Evolutionary conservation across 1,140 invertebrate genomes (phyloP), one percentile per base, ranked within the genome.

Genomic region (Argopecten irradians): DNA sequence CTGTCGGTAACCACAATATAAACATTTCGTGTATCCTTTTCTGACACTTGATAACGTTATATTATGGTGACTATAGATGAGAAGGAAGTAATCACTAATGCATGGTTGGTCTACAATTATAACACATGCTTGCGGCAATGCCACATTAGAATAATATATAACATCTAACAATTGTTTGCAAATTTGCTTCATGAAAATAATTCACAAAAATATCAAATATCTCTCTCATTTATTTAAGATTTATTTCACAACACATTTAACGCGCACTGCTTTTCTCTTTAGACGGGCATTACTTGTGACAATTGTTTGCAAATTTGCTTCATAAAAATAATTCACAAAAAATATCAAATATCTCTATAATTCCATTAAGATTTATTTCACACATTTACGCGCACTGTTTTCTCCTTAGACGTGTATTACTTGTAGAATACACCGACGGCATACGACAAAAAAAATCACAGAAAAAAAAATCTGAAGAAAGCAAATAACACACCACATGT

Each of bases 181-280:
- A 71, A 71, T 28, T 71, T 28, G 55, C n/a, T 28, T 71, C 55
- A 71, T 71, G 22, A 71, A 71, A 71, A 71, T 71, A n/a, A 71
- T 71, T 71, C 22, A 71, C 55, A n/a, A n/a, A 71, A 71, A 71
- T 28, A 71, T 71, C 55, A 71, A 71, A 71, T 71, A 71, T 71
- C 55, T 8, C 16, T 28, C 22, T 0, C n/a, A 71, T 71, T 28
- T 71, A 22, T 0, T 28, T 28, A n/a, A 71, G 55, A 16, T 71
- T 71, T 71, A 71, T 71, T 71, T 5, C 28, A 3, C 28, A 71
- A n/a, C 16, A 16, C n/a, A 7, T 71, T 71, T 3, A 28, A 71
- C 16, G 11, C 16, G 8, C 22, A 46, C 9, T 16, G 43, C n/a
- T 71, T 71, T 71, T n/a, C n/a, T 71, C 55, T 71, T 1, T 22